phyloP scores from a whole-genome alignment of 2,113 vertebrate species.

The Edolisoma coerulescens region DNA sequence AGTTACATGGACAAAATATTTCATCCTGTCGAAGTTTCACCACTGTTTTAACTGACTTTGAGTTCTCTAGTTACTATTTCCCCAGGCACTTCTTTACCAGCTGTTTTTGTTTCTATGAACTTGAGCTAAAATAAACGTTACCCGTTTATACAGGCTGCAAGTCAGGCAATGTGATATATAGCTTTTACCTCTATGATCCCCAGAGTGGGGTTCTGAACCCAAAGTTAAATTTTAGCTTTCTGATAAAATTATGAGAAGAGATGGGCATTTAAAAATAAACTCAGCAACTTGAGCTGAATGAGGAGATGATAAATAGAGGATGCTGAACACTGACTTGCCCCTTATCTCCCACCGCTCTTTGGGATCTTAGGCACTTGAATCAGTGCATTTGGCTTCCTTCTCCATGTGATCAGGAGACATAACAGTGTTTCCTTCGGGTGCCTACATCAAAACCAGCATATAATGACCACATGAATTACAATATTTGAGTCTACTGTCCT shows the following conservation, averaged over 20 bases:
- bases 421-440: not conserved
- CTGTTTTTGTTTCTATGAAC: not conserved
- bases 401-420: not conserved
- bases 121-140: not conserved
- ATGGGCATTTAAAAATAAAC: not conserved
- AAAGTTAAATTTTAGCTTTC: not conserved
- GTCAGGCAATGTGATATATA: not conserved
- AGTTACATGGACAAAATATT: not conserved
- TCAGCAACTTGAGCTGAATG: not conserved
- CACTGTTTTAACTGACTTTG: not conserved
- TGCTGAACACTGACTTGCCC: rapidly evolving
- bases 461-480: not conserved
- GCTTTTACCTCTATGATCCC: not conserved
- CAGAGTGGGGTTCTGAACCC: not conserved
- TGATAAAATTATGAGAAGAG: not conserved
- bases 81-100: not conserved
- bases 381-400: not conserved
- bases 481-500: too few species aligned
- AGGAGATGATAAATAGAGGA: not conserved
- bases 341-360: not conserved
- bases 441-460: not conserved
- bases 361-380: not conserved
- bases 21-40: not conserved
- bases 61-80: not conserved
- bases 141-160: not conserved